Conservation (phyloP, 2,113 vertebrate species). For the Cryptotis parvus region DNA sequence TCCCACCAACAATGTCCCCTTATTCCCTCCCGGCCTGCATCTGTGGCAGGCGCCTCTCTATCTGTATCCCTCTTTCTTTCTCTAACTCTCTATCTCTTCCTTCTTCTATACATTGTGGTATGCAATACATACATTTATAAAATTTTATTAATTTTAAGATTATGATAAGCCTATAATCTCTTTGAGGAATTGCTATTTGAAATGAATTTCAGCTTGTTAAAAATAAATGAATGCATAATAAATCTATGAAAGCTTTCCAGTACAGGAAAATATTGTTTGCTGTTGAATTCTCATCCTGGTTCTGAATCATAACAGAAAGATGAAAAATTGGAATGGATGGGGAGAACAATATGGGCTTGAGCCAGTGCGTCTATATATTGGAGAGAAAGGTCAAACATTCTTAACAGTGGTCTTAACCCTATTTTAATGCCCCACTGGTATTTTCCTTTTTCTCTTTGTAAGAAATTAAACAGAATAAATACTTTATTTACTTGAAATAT, state of each 20-base stretch:
- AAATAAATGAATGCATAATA: neutral
- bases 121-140: conserved; percentile 68
- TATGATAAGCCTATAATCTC: conserved; percentile 63
- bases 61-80: too few relatives aligned
- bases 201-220: conserved; percentile 52
- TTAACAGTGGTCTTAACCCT: neutral
- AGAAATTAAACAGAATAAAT: neutral
- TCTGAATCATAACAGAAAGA: neutral
- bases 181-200: conserved; percentile 63
- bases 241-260: neutral
- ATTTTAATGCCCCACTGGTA: neutral
- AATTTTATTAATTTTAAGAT: conserved; percentile 72
- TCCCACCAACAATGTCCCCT: too few relatives aligned
- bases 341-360: neutral
- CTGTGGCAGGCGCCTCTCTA: too few relatives aligned
- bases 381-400: neutral
- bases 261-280: neutral
- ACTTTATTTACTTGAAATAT: neutral
- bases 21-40: too few relatives aligned
- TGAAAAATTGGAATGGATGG: fast-evolving
- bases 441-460: neutral
- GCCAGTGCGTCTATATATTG: neutral
- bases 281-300: neutral
- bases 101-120: too few relatives aligned
- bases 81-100: too few relatives aligned